Conservation (phyloP, 1,140 invertebrate genomes). For the Megathymus violae region DNA sequence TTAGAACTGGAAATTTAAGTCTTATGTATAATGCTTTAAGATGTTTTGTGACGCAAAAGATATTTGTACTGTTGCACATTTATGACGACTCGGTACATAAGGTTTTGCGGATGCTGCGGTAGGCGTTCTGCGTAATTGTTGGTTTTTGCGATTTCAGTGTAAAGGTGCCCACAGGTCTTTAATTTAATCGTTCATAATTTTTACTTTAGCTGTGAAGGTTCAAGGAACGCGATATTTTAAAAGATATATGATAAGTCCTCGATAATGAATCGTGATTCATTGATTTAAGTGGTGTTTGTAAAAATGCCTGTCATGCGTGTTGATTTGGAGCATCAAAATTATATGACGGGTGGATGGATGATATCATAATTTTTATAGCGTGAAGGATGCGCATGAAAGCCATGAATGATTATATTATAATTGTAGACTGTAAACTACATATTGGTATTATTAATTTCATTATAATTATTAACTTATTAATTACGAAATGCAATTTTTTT, state of each 20-base stretch:
- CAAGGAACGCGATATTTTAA: constrained; percentile 21
- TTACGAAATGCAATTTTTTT: no score
- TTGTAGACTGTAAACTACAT: no score
- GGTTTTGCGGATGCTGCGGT: constrained; percentile 43
- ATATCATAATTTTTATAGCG: no score
- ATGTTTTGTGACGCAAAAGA: not conserved
- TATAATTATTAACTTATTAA: no score
- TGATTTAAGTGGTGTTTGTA: not conserved
- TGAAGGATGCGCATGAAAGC: no score
- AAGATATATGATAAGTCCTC: no score
- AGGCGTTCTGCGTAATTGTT: constrained; percentile 43
- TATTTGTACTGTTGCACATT: constrained; percentile 29
- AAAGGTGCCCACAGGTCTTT: constrained; percentile 34
- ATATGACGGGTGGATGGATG: no score
- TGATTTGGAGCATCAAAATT: no score
- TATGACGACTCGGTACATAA: constrained; percentile 46
- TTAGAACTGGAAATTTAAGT: not conserved
- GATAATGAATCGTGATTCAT: not conserved
- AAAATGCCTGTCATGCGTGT: no score
- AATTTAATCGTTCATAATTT: constrained; percentile 34
- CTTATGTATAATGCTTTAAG: not conserved
- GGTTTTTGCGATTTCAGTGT: constrained; percentile 50
- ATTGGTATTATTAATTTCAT: no score
- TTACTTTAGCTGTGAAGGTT: constrained; percentile 9
- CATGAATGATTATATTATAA: no score